Evolutionary conservation across 1,140 invertebrate genomes (phyloP), one percentile per base, ranked within the genome.

Genomic region (Belonocnema kinseyi): DNA sequence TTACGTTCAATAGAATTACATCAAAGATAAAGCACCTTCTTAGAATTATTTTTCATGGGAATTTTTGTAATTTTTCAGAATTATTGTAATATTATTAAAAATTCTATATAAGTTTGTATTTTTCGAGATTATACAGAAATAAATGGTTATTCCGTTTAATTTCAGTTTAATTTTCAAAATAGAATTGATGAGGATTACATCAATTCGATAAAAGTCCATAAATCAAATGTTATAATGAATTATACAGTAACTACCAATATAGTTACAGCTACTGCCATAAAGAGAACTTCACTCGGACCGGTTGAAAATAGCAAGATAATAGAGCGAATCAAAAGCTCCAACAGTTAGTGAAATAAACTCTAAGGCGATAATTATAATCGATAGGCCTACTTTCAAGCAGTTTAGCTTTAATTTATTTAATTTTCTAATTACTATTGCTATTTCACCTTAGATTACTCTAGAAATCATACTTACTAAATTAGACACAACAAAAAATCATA

Each of bases 161-260:
- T 40, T 46, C 0, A 8, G 7, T 46, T 8, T 7, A 46, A 10
- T 46, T 46, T 46, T 46, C 11, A 46, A 10, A 1, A 46, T 8
- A 46, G 40, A 7, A 46, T 7, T 46, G 10, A 11, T 46, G 0
- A 10, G 10, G 40, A 46, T 46, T 6, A 10, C 1, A 1, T 33
- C 26, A 5, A 33, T 33, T 33, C 5, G 40, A 46, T 8, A 46
- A 46, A 46, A 5, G 0, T 46, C 26, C 11, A 46, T 46, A 10
- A 46, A 8, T 11, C 4, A 11, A 46, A 46, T 46, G 0, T 46
- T 19, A 56, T 56, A 2, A 17, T 56, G 21, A 56, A 56, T 17
- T 56, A 46, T 14, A 72, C 70, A 56, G 33, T 77, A 77, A 77
- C 5, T 21, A 61, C 52, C 40, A 46, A 76, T 26, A 53, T 19